Evolutionary conservation across 2,797 vertebrate genomes (phyloP).

Genomic region (Eleutherodactylus coqui): DNA sequence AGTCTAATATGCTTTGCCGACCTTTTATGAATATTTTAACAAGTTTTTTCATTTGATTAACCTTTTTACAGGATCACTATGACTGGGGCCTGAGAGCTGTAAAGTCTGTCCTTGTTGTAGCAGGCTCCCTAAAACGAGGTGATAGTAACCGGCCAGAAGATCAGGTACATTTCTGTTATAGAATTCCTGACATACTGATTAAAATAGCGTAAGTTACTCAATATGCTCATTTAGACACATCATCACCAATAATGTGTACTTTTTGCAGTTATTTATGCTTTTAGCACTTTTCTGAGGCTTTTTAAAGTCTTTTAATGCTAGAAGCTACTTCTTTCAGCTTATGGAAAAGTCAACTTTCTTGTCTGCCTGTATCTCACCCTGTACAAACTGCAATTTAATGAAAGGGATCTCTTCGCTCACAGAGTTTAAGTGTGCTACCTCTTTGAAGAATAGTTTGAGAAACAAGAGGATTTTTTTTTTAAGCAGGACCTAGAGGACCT

Average conservation of each 20-base stretch:
- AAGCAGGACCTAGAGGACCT: too few species aligned
- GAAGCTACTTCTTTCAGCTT: background rate
- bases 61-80: conserved; percentile 78
- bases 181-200: background rate
- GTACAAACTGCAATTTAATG: background rate
- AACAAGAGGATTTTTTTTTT: too few species aligned
- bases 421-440: too few species aligned
- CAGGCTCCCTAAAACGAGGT: conserved; percentile 78
- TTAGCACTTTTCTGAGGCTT: too few species aligned
- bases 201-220: background rate
- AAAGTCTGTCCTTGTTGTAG: conserved; percentile 84
- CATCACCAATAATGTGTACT: background rate
- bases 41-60: background rate
- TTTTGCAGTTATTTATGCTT: too few species aligned
- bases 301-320: too few species aligned
- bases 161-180: conserved; percentile 74
- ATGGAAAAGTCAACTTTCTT: background rate
- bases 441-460: too few species aligned
- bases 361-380: background rate
- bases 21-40: background rate
- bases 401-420: too few species aligned
- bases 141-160: conserved; percentile 80
- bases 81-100: conserved; percentile 83
- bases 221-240: background rate
- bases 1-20: too few species aligned